Base-by-base conservation (phyloP, 2,888 invertebrate species). In the Phymatocera aterrima region DNA sequence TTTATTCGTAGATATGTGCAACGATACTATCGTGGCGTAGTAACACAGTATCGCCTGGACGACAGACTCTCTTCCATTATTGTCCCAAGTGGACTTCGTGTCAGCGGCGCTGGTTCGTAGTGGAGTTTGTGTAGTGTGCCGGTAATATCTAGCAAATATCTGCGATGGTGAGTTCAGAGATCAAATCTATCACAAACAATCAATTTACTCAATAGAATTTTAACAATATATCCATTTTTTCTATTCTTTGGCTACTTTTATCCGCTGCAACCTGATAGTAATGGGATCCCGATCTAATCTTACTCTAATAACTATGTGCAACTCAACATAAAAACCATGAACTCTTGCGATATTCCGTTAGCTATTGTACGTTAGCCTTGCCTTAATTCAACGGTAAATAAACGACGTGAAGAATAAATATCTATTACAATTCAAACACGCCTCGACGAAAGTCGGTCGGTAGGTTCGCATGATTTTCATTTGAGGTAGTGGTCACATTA, bases 41-140 rank as follows among this genome's bases (percentile, higher is more conserved):
- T 75, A 75, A 75, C 75, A 75, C 75, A 75, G 75, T 75, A 75
- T 75, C 40, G 75, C 57, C 75, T 75, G 75, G 75, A 75, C 75
- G 75, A 60, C 75, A 60, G 75, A 57, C 75, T 40, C 75, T 75
- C 75, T 75, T 57, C 75, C 75, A 75, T 75, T 75, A 75, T 75
- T 75, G 75, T 54, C 57, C 75, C 57, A 75, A 75, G 75, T 75
- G 75, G 57, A 75, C 60, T 75, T 75, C 75, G 75, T 75, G 75
- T 75, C 60, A 60, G 75, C 75, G 57, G 75, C 75, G 75, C 75
- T 75, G 75, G 74, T 75, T 75, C 75, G 75, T 75, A 75, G 75
- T 75, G 75, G 75, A 75, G 75, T 75, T 75, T 75, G 75, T 75
- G 75, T 75, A 75, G 75, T 75, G 75, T 75, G 75, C 75, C 57